These are phyloP conservation scores for Struthio camelus DNA, from an alignment of 2,113 vertebrate genomes.

Conservation along the genomic window DNA sequence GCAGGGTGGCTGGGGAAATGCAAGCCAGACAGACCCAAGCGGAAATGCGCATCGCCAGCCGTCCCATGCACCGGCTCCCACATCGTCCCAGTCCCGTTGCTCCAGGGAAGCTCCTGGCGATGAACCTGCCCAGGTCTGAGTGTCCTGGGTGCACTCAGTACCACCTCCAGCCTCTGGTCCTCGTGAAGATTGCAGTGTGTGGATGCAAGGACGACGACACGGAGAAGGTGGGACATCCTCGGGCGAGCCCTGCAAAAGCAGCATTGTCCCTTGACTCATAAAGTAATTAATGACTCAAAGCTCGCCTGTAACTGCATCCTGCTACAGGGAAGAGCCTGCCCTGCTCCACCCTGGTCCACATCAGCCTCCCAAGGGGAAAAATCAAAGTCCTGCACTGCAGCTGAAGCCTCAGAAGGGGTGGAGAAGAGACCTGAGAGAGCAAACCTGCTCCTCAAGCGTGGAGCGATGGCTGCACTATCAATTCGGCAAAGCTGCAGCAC, in stretches of 20 bases:
- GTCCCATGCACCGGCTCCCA: too few species aligned
- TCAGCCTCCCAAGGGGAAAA: neutral
- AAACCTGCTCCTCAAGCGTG: neutral
- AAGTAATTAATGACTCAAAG: conserved; percentile 16
- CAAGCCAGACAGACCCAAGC: too few species aligned
- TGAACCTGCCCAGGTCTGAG: too few species aligned
- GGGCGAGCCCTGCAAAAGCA: neutral
- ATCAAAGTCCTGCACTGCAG: neutral
- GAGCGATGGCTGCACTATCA: rapidly evolving
- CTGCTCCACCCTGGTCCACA: neutral
- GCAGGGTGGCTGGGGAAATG: too few species aligned
- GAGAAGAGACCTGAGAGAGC: neutral
- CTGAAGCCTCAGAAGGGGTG: neutral
- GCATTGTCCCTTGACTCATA: neutral
- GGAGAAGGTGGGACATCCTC: neutral
- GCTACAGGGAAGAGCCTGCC: neutral
- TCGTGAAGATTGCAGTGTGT: too few species aligned
- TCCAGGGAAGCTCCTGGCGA: too few species aligned
- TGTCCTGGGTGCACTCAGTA: too few species aligned
- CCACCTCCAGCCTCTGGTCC: too few species aligned
- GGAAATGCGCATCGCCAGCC: too few species aligned
- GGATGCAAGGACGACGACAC: too few species aligned
- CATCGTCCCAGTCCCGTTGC: too few species aligned
- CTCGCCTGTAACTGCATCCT: neutral
- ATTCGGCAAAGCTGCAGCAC: rapidly evolving